A percentile compares a stretch with the other conserved stretches of the same genome.
Conservation (phyloP, 2,797 vertebrate species). For the Mastacembelus armatus region DNA sequence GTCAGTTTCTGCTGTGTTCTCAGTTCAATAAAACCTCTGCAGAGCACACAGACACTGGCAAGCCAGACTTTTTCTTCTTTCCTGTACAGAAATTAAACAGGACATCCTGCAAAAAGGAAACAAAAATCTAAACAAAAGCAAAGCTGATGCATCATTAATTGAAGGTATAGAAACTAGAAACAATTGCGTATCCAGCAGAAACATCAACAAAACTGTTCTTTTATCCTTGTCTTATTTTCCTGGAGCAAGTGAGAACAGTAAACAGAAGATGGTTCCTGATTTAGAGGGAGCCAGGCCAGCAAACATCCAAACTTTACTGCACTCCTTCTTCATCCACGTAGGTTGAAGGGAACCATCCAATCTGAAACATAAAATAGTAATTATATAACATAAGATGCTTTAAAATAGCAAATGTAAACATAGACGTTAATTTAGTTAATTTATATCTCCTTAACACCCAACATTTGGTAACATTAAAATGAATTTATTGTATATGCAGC, state of each 20-base stretch:
- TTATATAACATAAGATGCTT: slow-evolving; percentile 15
- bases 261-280: slow-evolving; percentile 69
- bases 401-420: slow-evolving; percentile 9
- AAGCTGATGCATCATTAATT: slow-evolving; percentile 78
- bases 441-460: background rate
- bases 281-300: slow-evolving; percentile 44
- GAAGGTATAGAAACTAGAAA: slow-evolving; percentile 72
- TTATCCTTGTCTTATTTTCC: slow-evolving; percentile 64
- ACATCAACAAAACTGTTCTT: slow-evolving; percentile 44
- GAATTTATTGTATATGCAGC: background rate
- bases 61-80: slow-evolving; percentile 54
- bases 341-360: slow-evolving; percentile 98
- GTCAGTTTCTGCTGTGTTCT: slow-evolving; percentile 51
- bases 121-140: slow-evolving; percentile 45
- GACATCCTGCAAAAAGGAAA: slow-evolving; percentile 53
- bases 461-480: background rate
- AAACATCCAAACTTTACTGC: slow-evolving; percentile 79
- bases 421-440: slow-evolving; percentile 19
- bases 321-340: slow-evolving; percentile 97
- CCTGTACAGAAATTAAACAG: slow-evolving; percentile 70
- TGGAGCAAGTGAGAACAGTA: slow-evolving; percentile 73
- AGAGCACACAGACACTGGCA: slow-evolving; percentile 49
- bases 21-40: slow-evolving; percentile 50
- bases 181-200: slow-evolving; percentile 71
- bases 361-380: slow-evolving; percentile 78